phyloP scores from a whole-genome alignment of 2,888 invertebrate genomes.

The Melangyna quadrimaculata region DNA sequence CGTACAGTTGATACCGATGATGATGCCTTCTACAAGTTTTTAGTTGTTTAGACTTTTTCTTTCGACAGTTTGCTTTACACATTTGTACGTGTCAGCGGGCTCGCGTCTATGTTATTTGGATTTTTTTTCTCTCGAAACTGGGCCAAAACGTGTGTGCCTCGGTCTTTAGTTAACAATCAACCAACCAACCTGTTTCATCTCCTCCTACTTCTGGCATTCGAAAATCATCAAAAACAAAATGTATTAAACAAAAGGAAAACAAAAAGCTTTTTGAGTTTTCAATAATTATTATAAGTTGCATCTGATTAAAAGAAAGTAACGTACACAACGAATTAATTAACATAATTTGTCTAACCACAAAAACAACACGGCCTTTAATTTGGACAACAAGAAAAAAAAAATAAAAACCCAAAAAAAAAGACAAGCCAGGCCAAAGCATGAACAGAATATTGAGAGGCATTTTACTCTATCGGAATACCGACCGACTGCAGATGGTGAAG shows the following conservation, averaged over 20 bases:
- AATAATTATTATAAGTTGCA: background rate
- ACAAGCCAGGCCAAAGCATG: slow-evolving; percentile 82
- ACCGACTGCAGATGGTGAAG: slow-evolving; percentile 92
- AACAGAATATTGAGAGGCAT: slow-evolving; percentile 94
- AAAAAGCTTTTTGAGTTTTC: background rate
- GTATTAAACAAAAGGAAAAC: slow-evolving; percentile 10
- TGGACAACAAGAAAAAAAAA: background rate
- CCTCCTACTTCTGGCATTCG: background rate
- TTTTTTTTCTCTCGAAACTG: slow-evolving; percentile 8
- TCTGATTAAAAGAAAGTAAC: slow-evolving; percentile 43
- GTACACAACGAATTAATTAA: slow-evolving; percentile 39
- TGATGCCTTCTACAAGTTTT: background rate
- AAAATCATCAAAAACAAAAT: slow-evolving; percentile 24
- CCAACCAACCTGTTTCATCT: slow-evolving; percentile 34
- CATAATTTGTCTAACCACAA: slow-evolving; percentile 32
- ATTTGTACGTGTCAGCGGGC: slow-evolving; percentile 23
- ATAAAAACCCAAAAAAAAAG: background rate
- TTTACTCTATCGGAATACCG: slow-evolving; percentile 92
- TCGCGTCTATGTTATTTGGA: slow-evolving; percentile 14
- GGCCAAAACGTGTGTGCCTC: slow-evolving; percentile 45
- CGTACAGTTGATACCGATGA: background rate
- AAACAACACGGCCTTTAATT: background rate
- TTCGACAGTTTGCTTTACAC: slow-evolving; percentile 50
- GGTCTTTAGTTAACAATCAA: background rate
- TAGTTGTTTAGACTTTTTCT: slow-evolving; percentile 48